phyloP scores from a whole-genome alignment of 1,140 invertebrate genomes.

The Spodoptera litura region DNA sequence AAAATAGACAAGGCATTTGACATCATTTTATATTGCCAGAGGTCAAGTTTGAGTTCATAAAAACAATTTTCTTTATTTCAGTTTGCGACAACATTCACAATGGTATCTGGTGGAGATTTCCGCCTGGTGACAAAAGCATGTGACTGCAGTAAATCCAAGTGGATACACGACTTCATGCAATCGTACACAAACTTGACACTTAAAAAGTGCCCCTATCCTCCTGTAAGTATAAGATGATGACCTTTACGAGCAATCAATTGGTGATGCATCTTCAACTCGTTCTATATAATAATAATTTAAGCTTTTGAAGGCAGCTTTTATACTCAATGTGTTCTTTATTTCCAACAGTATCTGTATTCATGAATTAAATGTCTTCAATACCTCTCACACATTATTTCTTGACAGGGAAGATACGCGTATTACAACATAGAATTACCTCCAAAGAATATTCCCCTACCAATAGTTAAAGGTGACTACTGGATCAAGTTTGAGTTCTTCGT shows the following conservation, averaged over 20 bases:
- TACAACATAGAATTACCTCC: constrained; percentile 57
- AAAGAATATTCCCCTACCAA: constrained; percentile 55
- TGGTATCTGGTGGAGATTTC: constrained; percentile 45
- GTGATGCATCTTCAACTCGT: no score
- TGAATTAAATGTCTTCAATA: neutral
- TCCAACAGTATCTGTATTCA: no score
- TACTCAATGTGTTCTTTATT: no score
- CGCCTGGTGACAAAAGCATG: constrained; percentile 45
- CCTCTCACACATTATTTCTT: constrained; percentile 1
- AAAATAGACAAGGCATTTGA: no score
- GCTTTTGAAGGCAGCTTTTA: no score
- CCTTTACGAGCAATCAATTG: no score
- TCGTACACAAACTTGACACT: constrained; percentile 40
- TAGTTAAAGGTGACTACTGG: constrained; percentile 47
- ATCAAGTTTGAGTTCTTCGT: constrained; percentile 36
- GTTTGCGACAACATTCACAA: constrained; percentile 13
- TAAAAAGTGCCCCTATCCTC: constrained; percentile 36
- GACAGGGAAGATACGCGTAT: constrained; percentile 51
- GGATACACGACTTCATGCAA: constrained; percentile 49
- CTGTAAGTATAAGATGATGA: no score
- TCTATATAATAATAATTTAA: no score
- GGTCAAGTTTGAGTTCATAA: no score
- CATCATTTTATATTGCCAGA: no score
- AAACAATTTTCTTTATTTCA: constrained; percentile 5
- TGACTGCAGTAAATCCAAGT: constrained; percentile 49